Evolutionary conservation across 2,797 vertebrate genomes (phyloP).

Genomic region (Schizopygopsis pylzovi): DNA sequence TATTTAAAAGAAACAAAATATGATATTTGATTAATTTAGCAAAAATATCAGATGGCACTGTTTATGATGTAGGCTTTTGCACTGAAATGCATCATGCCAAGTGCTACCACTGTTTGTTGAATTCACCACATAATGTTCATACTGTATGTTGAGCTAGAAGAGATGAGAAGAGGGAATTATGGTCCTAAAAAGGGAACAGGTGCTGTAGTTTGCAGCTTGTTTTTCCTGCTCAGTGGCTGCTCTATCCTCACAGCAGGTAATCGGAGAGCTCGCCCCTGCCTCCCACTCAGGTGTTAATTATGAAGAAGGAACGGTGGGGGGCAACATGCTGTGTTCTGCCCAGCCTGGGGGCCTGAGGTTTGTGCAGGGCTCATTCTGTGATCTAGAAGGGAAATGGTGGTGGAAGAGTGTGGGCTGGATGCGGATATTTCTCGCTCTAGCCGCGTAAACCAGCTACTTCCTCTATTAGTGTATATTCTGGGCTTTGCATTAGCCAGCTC

Average conservation of each 20-base stretch:
- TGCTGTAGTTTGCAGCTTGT: constrained; percentile 57
- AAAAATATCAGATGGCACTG: background rate
- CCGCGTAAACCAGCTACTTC: constrained; percentile 49
- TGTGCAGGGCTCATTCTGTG: constrained; percentile 41
- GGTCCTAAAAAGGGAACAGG: constrained; percentile 51
- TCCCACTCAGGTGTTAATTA: constrained; percentile 81
- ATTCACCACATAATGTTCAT: background rate
- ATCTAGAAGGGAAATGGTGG: constrained; percentile 39
- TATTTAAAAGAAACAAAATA: background rate
- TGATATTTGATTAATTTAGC: too few relatives aligned
- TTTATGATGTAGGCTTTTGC: background rate
- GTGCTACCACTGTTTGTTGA: background rate
- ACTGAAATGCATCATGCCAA: background rate
- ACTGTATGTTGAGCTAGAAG: background rate
- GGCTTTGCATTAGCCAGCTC: constrained; percentile 72
- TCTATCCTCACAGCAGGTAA: constrained; percentile 69
- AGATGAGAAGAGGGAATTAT: constrained; percentile 25
- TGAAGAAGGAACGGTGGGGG: constrained; percentile 61
- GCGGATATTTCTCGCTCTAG: constrained; percentile 59
- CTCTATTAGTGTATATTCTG: constrained; percentile 62
- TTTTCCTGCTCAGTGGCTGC: constrained; percentile 55
- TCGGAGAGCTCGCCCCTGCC: constrained; percentile 64
- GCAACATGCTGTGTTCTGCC: constrained; percentile 59
- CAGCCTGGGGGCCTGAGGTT: constrained; percentile 46
- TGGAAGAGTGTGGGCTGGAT: constrained; percentile 44